A percentile compares a stretch with the other conserved stretches of the same genome.
Conservation (phyloP, 1,140 invertebrate genomes). For the Drosophila hydei region DNA sequence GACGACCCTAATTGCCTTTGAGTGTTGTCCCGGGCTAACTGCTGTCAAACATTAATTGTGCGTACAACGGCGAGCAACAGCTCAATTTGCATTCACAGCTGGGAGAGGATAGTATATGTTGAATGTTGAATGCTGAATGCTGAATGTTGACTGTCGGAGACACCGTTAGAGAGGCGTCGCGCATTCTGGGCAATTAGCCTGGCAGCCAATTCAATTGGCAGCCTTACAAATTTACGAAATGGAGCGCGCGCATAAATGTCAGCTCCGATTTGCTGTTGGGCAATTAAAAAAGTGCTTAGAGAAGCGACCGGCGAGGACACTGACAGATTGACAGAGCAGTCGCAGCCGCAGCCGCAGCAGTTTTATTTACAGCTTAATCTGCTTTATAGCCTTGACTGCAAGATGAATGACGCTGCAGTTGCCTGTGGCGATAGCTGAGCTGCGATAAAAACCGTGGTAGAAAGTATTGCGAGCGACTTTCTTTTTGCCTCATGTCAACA, state of each 20-base stretch:
- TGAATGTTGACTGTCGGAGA: constrained; percentile 8
- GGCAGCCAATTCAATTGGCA: constrained; percentile 43
- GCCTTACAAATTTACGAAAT: constrained; percentile 60
- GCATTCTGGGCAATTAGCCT: constrained; percentile 71
- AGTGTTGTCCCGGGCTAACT: constrained; percentile 71
- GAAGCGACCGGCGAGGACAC: constrained; percentile 38
- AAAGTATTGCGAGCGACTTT: constrained; percentile 70
- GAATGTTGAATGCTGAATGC: constrained; percentile 10
- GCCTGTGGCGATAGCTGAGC: constrained; percentile 56
- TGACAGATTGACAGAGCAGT: constrained; percentile 60
- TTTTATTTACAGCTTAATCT: constrained; percentile 77
- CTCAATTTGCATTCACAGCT: constrained; percentile 66
- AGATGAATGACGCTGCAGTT: constrained; percentile 67
- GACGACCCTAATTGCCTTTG: constrained; percentile 78
- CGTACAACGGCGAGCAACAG: constrained; percentile 67
- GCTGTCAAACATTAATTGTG: constrained; percentile 74
- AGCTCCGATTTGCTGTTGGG: constrained; percentile 63
- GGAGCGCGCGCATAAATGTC: constrained; percentile 78
- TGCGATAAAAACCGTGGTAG: constrained; percentile 46
- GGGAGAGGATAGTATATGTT: constrained; percentile 18
- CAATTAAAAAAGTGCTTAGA: constrained; percentile 61
- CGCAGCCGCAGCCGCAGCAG: constrained; percentile 25
- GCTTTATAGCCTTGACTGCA: constrained; percentile 44
- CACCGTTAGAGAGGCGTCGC: constrained; percentile 36
- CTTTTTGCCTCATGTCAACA: constrained; percentile 48